These are phyloP conservation scores for Neoascia interrupta DNA, from an alignment of 2,888 invertebrate genomes.

Conservation along the genomic window DNA sequence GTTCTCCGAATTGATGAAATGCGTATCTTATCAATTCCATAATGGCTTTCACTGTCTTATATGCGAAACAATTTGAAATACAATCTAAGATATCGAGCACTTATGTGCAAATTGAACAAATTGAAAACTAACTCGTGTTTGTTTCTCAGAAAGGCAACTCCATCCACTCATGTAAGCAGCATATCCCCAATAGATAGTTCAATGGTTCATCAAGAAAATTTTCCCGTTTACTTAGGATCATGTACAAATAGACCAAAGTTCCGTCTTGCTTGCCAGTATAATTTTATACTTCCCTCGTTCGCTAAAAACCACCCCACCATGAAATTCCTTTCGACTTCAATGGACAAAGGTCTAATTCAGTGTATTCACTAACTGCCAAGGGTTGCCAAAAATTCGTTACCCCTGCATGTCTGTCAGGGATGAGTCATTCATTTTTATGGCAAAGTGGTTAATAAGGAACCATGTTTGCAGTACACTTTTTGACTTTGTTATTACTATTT, in stretches of 20 bases:
- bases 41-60: too few species aligned
- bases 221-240: constrained; percentile 48
- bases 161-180: background rate
- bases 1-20: too few species aligned
- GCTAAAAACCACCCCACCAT: constrained; percentile 14
- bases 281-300: background rate
- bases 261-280: constrained; percentile 35
- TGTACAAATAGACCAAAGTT: constrained; percentile 51
- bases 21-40: too few species aligned
- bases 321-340: background rate
- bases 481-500: constrained; percentile 45
- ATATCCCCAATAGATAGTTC: background rate
- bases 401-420: background rate
- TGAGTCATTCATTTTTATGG: constrained; percentile 59
- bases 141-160: background rate
- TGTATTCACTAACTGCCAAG: constrained; percentile 42
- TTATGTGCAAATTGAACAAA: constrained; percentile 54
- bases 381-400: constrained; percentile 19
- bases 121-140: constrained; percentile 53
- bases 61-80: too few species aligned
- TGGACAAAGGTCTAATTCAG: constrained; percentile 32
- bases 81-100: constrained; percentile 48
- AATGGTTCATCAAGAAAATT: constrained; percentile 41
- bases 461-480: constrained; percentile 18
- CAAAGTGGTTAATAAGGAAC: constrained; percentile 51